These are phyloP conservation scores for Sycophila sp. DNA, from an alignment of 1,140 invertebrate genomes.

Conservation along the genomic window DNA sequence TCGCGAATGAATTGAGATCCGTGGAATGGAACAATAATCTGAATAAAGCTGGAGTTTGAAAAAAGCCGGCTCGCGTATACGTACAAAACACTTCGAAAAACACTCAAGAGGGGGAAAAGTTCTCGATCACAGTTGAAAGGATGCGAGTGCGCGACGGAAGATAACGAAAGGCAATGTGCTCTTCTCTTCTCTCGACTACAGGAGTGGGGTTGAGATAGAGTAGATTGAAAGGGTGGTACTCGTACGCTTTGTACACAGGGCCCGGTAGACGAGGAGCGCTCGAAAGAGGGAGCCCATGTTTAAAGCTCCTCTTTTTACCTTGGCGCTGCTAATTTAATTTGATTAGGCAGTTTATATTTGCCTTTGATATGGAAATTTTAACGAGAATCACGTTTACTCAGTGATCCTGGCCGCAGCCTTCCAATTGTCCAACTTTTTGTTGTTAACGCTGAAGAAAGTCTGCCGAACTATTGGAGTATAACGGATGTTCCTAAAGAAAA, in stretches of 20 bases:
- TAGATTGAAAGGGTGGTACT: slow-evolving; percentile 8
- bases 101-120: not conserved
- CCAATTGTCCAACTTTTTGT: no score
- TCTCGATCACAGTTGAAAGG: slow-evolving; percentile 1
- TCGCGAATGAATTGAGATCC: no score
- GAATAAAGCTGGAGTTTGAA: no score
- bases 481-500: no score
- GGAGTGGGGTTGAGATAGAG: not conserved
- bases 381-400: no score
- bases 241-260: slow-evolving; percentile 7
- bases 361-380: not conserved
- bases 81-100: no score
- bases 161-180: not conserved
- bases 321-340: not conserved
- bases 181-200: not conserved
- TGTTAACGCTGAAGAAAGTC: no score
- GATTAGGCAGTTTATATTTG: not conserved
- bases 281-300: not conserved
- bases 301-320: not conserved
- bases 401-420: no score
- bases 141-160: not conserved
- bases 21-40: no score
- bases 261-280: not conserved
- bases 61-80: no score
- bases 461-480: no score